Base-by-base conservation (phyloP, 2,113 vertebrate genomes). In the Ifrita kowaldi region DNA sequence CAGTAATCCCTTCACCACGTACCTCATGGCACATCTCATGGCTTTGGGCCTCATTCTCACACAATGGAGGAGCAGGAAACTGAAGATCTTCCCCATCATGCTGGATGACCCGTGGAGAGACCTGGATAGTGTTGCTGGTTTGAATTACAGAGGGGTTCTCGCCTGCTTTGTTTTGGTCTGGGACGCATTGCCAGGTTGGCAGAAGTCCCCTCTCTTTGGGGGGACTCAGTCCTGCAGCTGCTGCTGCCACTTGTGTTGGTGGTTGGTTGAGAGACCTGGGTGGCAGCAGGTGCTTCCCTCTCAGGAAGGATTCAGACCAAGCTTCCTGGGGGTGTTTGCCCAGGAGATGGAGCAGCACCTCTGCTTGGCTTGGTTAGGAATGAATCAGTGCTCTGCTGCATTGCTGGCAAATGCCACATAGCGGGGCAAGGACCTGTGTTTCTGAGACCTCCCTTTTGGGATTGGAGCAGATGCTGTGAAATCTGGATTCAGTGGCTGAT, bases 391-490 rank as follows among this genome's bases (percentile, higher is more conserved):
- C 79, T 55, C 23, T 20, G 50, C 52, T 32, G 42, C 6, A 0
- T 1, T 39, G 70, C 19, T 3, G 7, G 62, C 44, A 39, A 8
- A 3, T 9, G 37, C n/a, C 16, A 5, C 0, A 0, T 11, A 7
- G n/a, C 0, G 1, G 41, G 64, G 71, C 10, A 10, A 37, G 5
- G 70, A 32, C 13, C 35, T 26, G 33, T 22, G 62, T 8, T 20
- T 53, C 8, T 0, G 3, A 42, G 73, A 33, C 23, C 37, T 46
- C 53, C 2, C 0, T 16, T 22, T 33, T 23, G 2, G 28, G 13
- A 8, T 3, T 3, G 47, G 64, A 32, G 81, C 15, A 16, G 42
- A 3, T 42, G 17, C 11, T 37, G 32, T 67, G 17, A 37, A 9
- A 2, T 16, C 5, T 3, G 26, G 16, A 65, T 46, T 46, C 0